These are phyloP conservation scores for Sycophila sp. DNA, from an alignment of 1,140 invertebrate genomes.

Conservation along the genomic window DNA sequence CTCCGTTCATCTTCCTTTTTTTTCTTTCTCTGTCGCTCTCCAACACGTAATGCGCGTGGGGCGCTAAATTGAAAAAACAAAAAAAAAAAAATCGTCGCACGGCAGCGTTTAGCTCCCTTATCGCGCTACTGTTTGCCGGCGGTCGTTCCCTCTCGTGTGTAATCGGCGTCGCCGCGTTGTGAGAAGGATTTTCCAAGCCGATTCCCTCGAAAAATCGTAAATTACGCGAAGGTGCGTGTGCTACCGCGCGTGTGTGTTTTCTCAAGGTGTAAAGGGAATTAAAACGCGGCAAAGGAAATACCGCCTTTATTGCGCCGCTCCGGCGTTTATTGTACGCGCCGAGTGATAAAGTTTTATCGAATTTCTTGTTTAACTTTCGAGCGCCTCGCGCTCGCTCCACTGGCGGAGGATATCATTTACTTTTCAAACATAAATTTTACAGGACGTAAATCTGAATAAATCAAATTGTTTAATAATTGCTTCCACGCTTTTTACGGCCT, in stretches of 20 bases:
- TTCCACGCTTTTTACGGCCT: too few species aligned
- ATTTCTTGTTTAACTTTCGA: slow-evolving; percentile 12
- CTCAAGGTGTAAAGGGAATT: slow-evolving; percentile 9
- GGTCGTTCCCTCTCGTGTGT: neutral
- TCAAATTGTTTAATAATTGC: too few species aligned
- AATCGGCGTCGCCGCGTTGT: too few species aligned
- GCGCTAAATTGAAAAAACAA: neutral
- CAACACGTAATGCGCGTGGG: too few species aligned
- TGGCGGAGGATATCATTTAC: too few species aligned
- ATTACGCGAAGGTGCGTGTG: neutral
- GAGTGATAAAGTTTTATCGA: slow-evolving; percentile 33
- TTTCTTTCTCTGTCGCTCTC: too few species aligned
- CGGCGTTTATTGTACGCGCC: slow-evolving; percentile 6
- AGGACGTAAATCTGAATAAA: too few species aligned
- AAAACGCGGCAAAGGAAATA: neutral
- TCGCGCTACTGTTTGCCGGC: slow-evolving; percentile 1
- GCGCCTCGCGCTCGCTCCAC: neutral
- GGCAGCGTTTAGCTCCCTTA: too few species aligned
- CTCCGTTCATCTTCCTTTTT: neutral
- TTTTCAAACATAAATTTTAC: too few species aligned
- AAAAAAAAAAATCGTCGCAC: too few species aligned
- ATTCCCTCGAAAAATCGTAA: slow-evolving; percentile 26
- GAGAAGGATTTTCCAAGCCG: slow-evolving; percentile 8
- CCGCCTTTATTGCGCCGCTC: slow-evolving; percentile 25
- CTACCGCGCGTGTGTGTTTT: slow-evolving; percentile 21